Evolutionary conservation across 2,113 vertebrate species (phyloP).

Genomic region (Dicrurus megarhynchus): DNA sequence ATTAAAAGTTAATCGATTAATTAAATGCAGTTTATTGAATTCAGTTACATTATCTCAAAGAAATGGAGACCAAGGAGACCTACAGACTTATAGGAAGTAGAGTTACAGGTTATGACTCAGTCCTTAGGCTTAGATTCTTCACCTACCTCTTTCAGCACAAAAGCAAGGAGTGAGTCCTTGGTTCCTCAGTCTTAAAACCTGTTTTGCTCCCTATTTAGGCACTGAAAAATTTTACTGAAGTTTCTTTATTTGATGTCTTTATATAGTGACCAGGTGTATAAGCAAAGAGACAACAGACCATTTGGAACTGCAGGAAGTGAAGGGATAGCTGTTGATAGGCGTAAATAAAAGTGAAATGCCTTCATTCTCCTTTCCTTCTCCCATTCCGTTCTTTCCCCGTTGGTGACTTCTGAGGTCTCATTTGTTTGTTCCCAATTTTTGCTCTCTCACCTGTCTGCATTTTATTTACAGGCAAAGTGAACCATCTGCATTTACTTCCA

Average conservation of each 20-base stretch:
- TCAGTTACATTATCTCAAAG: background rate
- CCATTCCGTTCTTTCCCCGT: background rate
- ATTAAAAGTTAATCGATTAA: background rate
- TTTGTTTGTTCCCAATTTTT: background rate
- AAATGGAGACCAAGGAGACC: background rate
- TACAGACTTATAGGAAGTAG: background rate
- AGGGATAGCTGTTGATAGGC: background rate
- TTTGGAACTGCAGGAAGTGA: background rate
- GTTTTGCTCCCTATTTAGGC: background rate
- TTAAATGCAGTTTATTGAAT: conserved; percentile 15
- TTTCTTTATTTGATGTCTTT: background rate
- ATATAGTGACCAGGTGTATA: background rate
- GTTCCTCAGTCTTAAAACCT: background rate
- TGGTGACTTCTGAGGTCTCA: background rate
- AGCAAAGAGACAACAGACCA: background rate
- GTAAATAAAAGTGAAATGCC: background rate
- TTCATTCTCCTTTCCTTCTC: background rate
- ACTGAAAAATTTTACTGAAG: background rate
- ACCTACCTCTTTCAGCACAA: background rate
- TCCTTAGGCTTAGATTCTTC: background rate
- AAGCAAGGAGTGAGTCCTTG: background rate
- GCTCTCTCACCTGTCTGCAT: background rate
- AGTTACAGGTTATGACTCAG: background rate
- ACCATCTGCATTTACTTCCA: background rate
- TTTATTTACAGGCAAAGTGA: background rate